phyloP scores from a whole-genome alignment of 2,113 vertebrate species.

The Halcyon senegalensis region DNA sequence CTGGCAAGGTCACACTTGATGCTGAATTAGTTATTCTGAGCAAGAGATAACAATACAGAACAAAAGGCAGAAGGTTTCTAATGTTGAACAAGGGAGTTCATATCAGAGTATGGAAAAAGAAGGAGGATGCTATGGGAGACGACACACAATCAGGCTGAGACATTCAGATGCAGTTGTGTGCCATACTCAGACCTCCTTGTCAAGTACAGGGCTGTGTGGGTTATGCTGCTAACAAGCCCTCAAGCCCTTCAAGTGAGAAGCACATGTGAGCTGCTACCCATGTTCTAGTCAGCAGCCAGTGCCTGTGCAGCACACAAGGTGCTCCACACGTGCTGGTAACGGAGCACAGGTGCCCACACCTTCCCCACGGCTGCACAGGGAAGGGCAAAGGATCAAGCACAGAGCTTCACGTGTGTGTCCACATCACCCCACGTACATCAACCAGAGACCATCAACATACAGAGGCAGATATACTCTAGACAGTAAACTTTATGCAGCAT shows the following conservation, averaged over 20 bases:
- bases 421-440: fast-evolving
- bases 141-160: neutral
- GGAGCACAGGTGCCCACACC: fast-evolving
- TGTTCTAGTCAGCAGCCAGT: neutral
- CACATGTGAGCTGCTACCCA: neutral
- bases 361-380: fast-evolving
- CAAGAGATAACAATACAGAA: neutral
- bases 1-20: neutral
- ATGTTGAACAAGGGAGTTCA: neutral
- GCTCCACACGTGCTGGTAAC: fast-evolving
- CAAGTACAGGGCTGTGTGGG: neutral
- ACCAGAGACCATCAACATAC: no score
- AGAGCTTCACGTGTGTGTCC: fast-evolving
- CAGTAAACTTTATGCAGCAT: neutral
- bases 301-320: fast-evolving
- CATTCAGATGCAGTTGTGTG: neutral
- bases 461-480: neutral
- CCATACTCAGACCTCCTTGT: no score
- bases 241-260: neutral
- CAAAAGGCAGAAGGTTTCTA: neutral
- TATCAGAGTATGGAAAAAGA: neutral
- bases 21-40: neutral
- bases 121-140: neutral
- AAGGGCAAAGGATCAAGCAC: neutral
- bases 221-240: neutral